Evolutionary conservation across 2,113 vertebrate genomes (phyloP).

Genomic region (Eidolon helvum): DNA sequence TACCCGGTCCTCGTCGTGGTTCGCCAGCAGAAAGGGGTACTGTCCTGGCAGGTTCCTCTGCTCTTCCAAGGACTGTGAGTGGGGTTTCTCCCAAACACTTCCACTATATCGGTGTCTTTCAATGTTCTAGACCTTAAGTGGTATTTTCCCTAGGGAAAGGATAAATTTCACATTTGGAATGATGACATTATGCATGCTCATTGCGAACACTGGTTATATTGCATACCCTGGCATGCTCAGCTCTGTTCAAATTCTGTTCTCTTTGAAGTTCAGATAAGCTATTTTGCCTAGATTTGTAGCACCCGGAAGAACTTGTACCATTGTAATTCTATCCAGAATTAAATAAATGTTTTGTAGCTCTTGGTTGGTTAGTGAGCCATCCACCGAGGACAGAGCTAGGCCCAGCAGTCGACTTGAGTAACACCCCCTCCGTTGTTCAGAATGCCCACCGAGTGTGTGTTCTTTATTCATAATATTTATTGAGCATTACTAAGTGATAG

Average conservation of each 20-base stretch:
- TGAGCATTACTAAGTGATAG: not conserved
- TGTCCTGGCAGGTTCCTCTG: constrained; percentile 88
- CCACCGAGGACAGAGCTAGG: not conserved
- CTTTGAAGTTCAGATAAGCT: not conserved
- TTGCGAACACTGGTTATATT: not conserved
- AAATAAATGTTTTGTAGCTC: not conserved
- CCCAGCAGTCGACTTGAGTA: not conserved
- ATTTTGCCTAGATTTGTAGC: not conserved
- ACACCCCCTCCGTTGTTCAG: not conserved
- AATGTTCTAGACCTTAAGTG: not conserved
- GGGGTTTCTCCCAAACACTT: not conserved
- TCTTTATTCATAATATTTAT: not conserved
- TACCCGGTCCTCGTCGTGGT: constrained; percentile 87
- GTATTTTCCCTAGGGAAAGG: not conserved
- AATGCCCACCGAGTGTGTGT: not conserved
- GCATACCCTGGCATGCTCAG: not conserved
- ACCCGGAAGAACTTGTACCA: not conserved
- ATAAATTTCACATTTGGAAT: not conserved
- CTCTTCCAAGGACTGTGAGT: constrained; percentile 89
- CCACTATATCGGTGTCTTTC: not conserved
- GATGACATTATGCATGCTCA: not conserved
- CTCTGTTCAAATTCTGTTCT: not conserved
- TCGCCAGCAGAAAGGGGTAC: constrained; percentile 87
- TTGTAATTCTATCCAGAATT: not conserved
- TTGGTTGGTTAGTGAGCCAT: not conserved